Evolutionary conservation across 2,797 vertebrate genomes (phyloP), one percentile per base, ranked within the genome.

Genomic region (Alauda arvensis): DNA sequence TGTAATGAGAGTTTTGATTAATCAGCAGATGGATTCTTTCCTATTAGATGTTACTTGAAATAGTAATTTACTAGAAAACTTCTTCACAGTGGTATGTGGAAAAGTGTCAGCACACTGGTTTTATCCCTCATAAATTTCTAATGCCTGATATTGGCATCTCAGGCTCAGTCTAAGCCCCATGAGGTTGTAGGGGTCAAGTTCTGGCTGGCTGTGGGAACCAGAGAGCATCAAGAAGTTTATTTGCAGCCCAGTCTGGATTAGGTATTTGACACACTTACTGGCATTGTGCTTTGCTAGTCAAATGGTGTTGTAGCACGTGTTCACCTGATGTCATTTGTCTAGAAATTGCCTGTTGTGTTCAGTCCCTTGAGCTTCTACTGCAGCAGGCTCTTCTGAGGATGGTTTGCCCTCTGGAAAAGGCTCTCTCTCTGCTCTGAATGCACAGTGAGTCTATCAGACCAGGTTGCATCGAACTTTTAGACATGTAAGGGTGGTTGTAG

Each of bases 271-370:
- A 19, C 3, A 4, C 23, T 80, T 85, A 6, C 0, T 65, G 51
- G 7, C 4, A 1, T 7, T 37, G 29, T 53, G 5, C 82, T 74
- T 86, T 68, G 10, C 34, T 51, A 53, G 3, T 84, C 34, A 53
- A 29, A 60, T 56, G 14, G 6, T 39, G 26, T 26, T 39, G 26
- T 26, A 68, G 18, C 0, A 0, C 0, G 0, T n/a, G 7, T 61
- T 83, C 61, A 68, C 53, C 28, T 77, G 26, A 46, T 0, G 0
- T 31, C 0, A 0, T 17, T 76, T 69, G n/a, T 79, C 45, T 34
- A 26, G 60, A 82, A 88, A 39, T 66, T 18, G 28, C 1, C 2
- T 69, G 23, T 33, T 48, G 39, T 53, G 60, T 69, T n/a, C 16
- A 26, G 16, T 56, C 65, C 25, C 33, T 84, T 63, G 33, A 59